phyloP scores from a whole-genome alignment of 1,140 invertebrate genomes.

The Heliothis virescens region DNA sequence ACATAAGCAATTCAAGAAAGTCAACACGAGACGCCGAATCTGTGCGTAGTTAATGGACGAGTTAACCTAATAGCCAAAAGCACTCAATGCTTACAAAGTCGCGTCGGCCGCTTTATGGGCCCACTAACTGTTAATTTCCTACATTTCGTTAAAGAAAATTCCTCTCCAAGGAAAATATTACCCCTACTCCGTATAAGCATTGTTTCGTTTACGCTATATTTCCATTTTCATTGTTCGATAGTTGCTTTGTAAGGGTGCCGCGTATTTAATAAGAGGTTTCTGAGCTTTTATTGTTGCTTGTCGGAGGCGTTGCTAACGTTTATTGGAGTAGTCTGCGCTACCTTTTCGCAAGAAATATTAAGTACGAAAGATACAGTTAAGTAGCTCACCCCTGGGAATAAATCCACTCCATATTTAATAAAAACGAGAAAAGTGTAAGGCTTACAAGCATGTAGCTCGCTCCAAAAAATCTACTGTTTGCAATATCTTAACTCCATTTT shows the following conservation, averaged over 20 bases:
- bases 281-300: constrained; percentile 46
- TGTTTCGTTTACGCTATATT: constrained; percentile 68
- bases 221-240: constrained; percentile 68
- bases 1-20: constrained; percentile 67
- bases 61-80: constrained; percentile 85
- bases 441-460: constrained; percentile 13
- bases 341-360: constrained; percentile 43
- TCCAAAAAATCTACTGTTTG: background rate
- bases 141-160: constrained; percentile 78
- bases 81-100: constrained; percentile 84
- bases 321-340: constrained; percentile 38
- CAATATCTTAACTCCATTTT: constrained; percentile 20
- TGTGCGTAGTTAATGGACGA: constrained; percentile 79
- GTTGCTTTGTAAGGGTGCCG: constrained; percentile 57
- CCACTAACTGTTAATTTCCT: constrained; percentile 83
- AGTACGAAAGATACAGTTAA: constrained; percentile 27
- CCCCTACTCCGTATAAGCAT: constrained; percentile 56
- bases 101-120: constrained; percentile 78
- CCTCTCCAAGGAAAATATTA: constrained; percentile 78
- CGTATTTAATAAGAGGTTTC: constrained; percentile 53
- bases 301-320: constrained; percentile 46
- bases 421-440: constrained; percentile 3
- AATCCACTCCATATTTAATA: constrained; percentile 19
- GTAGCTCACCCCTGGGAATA: constrained; percentile 22
- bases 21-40: constrained; percentile 70